Conservation (phyloP, 2,113 vertebrate genomes). For the Trachemys scripta region DNA sequence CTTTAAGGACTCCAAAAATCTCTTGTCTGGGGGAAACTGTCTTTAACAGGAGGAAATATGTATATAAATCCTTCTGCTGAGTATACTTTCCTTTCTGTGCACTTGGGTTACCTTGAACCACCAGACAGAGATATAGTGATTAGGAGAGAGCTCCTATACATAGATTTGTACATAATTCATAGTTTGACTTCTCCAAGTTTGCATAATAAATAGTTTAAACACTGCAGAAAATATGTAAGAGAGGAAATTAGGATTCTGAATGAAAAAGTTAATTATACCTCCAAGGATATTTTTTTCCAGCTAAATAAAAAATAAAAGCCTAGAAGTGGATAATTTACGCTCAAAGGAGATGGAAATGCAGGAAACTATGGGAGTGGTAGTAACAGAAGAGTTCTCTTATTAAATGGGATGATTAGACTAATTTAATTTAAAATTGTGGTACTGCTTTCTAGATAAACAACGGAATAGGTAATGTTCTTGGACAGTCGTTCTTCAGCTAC, state of each 20-base stretch:
- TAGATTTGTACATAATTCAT: slow-evolving; percentile 84
- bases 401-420: slow-evolving; percentile 83
- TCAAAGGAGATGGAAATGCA: slow-evolving; percentile 75
- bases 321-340: slow-evolving; percentile 81
- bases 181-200: slow-evolving; percentile 82
- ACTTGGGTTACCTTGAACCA: slow-evolving; percentile 71
- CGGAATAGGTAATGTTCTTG: slow-evolving; percentile 69
- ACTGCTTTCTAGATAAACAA: slow-evolving; percentile 80
- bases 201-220: slow-evolving; percentile 88
- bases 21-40: not conserved
- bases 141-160: slow-evolving; percentile 71
- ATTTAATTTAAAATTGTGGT: slow-evolving; percentile 81
- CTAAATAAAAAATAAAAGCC: slow-evolving; percentile 72
- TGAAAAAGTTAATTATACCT: slow-evolving; percentile 88
- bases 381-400: slow-evolving; percentile 80
- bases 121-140: slow-evolving; percentile 72
- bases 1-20: not conserved
- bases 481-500: slow-evolving; percentile 54
- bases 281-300: slow-evolving; percentile 80
- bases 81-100: slow-evolving; percentile 39
- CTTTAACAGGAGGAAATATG: not conserved
- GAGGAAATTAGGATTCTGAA: slow-evolving; percentile 86
- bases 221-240: slow-evolving; percentile 79
- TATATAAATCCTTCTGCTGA: not conserved
- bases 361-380: slow-evolving; percentile 78